Conservation (phyloP, 2,797 vertebrate species). For the Meda fulgida region DNA sequence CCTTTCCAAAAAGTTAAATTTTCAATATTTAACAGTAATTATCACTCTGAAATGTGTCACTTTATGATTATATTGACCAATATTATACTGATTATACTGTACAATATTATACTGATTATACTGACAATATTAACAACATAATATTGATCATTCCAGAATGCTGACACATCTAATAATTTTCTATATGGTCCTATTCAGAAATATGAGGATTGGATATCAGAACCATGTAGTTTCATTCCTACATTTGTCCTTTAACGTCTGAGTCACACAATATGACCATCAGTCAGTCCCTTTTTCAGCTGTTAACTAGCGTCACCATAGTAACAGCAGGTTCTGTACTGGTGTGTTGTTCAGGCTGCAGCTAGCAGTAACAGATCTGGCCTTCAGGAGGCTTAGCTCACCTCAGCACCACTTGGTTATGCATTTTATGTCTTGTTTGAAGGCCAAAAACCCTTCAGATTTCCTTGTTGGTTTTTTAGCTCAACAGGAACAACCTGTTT, state of each 20-base stretch:
- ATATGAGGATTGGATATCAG: neutral
- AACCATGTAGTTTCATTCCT: neutral
- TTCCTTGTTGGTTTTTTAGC: neutral
- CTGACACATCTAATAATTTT: neutral
- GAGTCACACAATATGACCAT: constrained; percentile 30
- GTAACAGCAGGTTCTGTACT: constrained; percentile 13
- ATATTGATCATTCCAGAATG: neutral
- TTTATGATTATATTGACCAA: neutral
- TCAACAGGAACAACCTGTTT: neutral
- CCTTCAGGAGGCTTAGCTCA: constrained; percentile 6
- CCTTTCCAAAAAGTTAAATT: neutral
- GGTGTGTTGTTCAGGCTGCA: neutral
- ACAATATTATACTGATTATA: neutral
- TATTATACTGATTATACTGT: neutral
- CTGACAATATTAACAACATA: neutral
- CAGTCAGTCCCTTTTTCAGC: constrained; percentile 16
- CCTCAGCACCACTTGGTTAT: neutral
- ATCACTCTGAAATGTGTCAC: neutral
- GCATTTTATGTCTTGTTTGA: neutral
- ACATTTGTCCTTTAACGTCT: constrained; percentile 5
- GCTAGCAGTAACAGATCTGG: constrained; percentile 15
- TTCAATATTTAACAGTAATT: neutral
- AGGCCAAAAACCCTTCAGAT: neutral
- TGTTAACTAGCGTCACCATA: constrained; percentile 26
- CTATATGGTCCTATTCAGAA: neutral